Percentiles rank a stretch among this genome's conserved stretches.
Evolutionary conservation across 2,797 vertebrate species (phyloP).

Genomic region (Taeniopygia guttata): DNA sequence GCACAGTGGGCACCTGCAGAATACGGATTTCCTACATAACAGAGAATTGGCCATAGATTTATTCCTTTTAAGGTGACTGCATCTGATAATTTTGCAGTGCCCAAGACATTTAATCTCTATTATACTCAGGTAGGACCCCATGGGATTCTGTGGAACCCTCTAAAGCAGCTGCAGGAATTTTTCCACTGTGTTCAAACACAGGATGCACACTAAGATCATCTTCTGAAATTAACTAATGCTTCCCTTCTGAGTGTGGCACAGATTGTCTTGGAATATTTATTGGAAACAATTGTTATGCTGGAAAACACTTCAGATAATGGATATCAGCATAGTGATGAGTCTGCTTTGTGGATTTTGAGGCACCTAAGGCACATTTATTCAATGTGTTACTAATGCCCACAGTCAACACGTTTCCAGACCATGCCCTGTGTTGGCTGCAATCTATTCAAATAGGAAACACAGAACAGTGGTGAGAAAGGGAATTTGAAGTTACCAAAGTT

Average conservation of each 20-base stretch:
- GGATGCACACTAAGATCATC: neutral
- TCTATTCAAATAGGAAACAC: neutral
- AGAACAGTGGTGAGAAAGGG: neutral
- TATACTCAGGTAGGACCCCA: neutral
- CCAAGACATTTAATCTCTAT: neutral
- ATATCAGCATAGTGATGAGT: neutral
- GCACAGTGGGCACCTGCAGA: neutral
- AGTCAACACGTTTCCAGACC: neutral
- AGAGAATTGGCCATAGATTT: neutral
- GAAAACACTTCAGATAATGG: neutral
- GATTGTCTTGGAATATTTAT: neutral
- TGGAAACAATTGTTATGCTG: neutral
- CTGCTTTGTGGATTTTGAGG: neutral
- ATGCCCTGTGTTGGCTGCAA: fast-evolving
- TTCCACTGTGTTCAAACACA: neutral
- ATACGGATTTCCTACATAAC: neutral
- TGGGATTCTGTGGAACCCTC: neutral
- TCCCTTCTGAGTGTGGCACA: neutral
- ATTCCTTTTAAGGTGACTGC: neutral
- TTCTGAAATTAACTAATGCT: neutral
- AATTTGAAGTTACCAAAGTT: neutral
- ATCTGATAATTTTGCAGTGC: neutral
- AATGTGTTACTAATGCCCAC: neutral
- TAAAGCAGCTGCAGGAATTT: neutral
- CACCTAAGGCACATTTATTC: neutral